phyloP scores from a whole-genome alignment of 2,888 invertebrate species.

The Drosophila anomelani region DNA sequence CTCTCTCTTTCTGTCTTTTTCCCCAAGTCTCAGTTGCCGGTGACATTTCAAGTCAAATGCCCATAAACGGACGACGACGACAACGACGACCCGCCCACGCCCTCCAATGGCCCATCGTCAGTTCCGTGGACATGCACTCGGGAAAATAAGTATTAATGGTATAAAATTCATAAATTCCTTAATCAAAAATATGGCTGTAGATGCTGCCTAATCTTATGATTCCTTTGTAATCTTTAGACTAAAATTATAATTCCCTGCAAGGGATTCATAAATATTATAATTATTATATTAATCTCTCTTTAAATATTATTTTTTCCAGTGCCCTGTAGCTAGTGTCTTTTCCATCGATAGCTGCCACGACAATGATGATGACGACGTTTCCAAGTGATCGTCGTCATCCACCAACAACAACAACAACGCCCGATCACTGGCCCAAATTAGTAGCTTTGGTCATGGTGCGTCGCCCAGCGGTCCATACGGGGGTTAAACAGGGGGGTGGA shows the following conservation, averaged over 20 bases:
- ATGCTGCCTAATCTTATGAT: no score
- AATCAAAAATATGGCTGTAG: no score
- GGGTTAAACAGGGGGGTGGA: neutral
- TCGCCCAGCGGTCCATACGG: slow-evolving; percentile 38
- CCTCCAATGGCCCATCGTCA: slow-evolving; percentile 11
- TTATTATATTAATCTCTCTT: neutral
- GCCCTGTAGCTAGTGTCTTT: slow-evolving; percentile 21
- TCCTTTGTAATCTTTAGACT: no score
- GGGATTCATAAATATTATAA: neutral
- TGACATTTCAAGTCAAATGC: slow-evolving; percentile 79
- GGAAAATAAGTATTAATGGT: neutral
- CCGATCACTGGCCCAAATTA: slow-evolving; percentile 68
- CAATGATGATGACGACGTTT: slow-evolving; percentile 31
- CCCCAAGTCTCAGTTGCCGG: slow-evolving; percentile 70
- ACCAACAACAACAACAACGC: neutral
- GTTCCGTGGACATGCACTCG: slow-evolving; percentile 18
- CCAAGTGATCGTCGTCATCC: slow-evolving; percentile 34
- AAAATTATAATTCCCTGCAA: neutral
- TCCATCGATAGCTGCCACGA: slow-evolving; percentile 27
- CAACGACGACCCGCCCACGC: slow-evolving; percentile 44
- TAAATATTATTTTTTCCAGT: slow-evolving; percentile 8
- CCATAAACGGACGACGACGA: slow-evolving; percentile 70
- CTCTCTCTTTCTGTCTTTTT: slow-evolving; percentile 22
- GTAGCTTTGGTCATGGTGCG: slow-evolving; percentile 65
- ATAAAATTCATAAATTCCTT: neutral